A percentile compares a stretch with the other conserved stretches of the same genome.
Evolutionary conservation across 1,140 invertebrate genomes (phyloP).

Genomic region (Tenebrio molitor): DNA sequence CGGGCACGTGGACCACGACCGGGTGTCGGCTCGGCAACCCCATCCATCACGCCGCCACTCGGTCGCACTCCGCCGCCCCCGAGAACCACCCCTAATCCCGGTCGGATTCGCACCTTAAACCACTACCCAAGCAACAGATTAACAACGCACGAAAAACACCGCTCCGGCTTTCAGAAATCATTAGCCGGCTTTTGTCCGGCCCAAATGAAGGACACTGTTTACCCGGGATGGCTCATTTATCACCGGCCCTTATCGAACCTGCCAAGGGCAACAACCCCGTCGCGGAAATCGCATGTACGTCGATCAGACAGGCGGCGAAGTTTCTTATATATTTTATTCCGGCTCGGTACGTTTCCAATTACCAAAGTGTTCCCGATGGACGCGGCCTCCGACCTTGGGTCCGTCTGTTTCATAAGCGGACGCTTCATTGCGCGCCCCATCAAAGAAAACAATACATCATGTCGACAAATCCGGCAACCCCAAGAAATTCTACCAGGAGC

Average conservation of each 20-base stretch:
- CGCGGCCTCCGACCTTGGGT: slow-evolving; percentile 42
- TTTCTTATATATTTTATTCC: slow-evolving; percentile 64
- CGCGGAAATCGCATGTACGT: slow-evolving; percentile 53
- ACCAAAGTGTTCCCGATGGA: slow-evolving; percentile 59
- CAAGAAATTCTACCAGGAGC: slow-evolving; percentile 8
- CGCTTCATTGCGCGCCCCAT: slow-evolving; percentile 46
- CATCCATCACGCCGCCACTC: slow-evolving; percentile 58
- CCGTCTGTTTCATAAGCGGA: slow-evolving; percentile 53
- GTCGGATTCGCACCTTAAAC: slow-evolving; percentile 34
- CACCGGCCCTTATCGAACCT: slow-evolving; percentile 32
- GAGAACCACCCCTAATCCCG: slow-evolving; percentile 13
- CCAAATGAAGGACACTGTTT: slow-evolving; percentile 50
- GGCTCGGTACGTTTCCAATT: slow-evolving; percentile 62
- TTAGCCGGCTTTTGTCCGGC: slow-evolving; percentile 31
- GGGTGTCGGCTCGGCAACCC: slow-evolving; percentile 56
- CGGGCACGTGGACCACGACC: slow-evolving; percentile 57
- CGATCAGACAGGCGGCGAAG: slow-evolving; percentile 58
- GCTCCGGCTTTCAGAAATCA: slow-evolving; percentile 35
- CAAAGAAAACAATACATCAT: slow-evolving; percentile 45
- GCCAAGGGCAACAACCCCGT: too few relatives aligned
- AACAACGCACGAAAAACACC: slow-evolving; percentile 13
- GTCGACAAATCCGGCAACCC: slow-evolving; percentile 35
- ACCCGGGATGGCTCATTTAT: slow-evolving; percentile 50
- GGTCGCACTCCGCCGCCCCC: slow-evolving; percentile 1
- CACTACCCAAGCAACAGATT: slow-evolving; percentile 34